phyloP scores from a whole-genome alignment of 2,797 vertebrate genomes.

The Sebastes trivittatus region DNA sequence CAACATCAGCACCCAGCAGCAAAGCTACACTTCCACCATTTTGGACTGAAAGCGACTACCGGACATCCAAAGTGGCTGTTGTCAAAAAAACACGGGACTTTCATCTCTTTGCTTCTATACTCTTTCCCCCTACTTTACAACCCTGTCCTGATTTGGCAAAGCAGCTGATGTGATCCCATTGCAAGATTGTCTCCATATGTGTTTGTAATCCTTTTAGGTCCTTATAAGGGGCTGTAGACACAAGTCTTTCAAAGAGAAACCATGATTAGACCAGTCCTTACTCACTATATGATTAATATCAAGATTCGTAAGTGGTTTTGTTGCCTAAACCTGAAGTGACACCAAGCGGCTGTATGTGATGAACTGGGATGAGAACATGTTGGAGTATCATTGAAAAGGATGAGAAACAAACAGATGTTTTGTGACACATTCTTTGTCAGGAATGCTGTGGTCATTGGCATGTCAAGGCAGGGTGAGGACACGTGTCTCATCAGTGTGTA shows the following conservation, averaged over 20 bases:
- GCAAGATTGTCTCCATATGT: background rate
- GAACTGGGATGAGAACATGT: too few relatives aligned
- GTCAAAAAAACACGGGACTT: too few relatives aligned
- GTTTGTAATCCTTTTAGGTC: background rate
- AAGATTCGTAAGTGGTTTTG: background rate
- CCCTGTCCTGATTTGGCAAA: background rate
- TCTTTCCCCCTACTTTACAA: too few relatives aligned
- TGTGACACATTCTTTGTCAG: background rate
- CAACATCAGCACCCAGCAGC: too few relatives aligned
- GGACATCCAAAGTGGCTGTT: too few relatives aligned
- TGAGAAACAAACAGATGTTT: background rate
- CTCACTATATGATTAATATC: constrained; percentile 11
- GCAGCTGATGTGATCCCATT: background rate
- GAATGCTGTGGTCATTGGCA: background rate
- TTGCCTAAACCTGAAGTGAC: too few relatives aligned
- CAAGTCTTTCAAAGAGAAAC: background rate
- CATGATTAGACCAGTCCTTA: background rate
- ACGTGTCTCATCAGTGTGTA: background rate
- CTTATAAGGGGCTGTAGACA: background rate
- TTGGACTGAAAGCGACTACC: too few relatives aligned
- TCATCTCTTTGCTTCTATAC: too few relatives aligned
- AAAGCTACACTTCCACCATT: too few relatives aligned
- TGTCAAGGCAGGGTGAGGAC: background rate
- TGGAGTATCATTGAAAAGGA: too few relatives aligned
- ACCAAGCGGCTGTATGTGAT: too few relatives aligned